Evolutionary conservation across 2,797 vertebrate species (phyloP).

Genomic region (Clarias laeviceps): DNA sequence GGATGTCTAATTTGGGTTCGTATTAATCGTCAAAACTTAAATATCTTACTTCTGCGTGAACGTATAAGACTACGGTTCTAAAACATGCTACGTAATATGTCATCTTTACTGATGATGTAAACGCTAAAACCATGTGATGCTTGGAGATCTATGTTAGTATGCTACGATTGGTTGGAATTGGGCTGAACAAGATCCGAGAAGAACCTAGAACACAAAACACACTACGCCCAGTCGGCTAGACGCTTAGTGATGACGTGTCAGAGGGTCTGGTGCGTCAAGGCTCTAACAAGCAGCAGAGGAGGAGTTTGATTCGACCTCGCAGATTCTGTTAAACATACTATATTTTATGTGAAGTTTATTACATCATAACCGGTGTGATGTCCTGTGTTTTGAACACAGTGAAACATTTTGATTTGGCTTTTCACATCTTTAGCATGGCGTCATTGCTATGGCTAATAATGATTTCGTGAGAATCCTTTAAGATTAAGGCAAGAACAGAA

Average conservation of each 20-base stretch:
- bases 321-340: background rate
- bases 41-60: too few species aligned
- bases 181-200: background rate
- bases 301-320: background rate
- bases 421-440: background rate
- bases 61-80: background rate
- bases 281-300: background rate
- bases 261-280: background rate
- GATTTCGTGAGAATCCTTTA: background rate
- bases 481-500: constrained; percentile 4
- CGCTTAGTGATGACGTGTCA: background rate
- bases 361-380: too few species aligned
- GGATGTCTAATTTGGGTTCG: too few species aligned
- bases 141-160: background rate
- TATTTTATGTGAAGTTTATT: background rate
- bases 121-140: background rate
- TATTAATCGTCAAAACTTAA: too few species aligned
- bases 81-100: too few species aligned
- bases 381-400: background rate
- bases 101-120: background rate
- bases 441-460: background rate
- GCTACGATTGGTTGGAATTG: background rate
- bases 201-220: background rate
- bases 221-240: background rate
- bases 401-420: background rate